These are phyloP conservation scores for Drosophila neoperkinsi DNA, from an alignment of 2,888 invertebrate species.

Conservation along the genomic window DNA sequence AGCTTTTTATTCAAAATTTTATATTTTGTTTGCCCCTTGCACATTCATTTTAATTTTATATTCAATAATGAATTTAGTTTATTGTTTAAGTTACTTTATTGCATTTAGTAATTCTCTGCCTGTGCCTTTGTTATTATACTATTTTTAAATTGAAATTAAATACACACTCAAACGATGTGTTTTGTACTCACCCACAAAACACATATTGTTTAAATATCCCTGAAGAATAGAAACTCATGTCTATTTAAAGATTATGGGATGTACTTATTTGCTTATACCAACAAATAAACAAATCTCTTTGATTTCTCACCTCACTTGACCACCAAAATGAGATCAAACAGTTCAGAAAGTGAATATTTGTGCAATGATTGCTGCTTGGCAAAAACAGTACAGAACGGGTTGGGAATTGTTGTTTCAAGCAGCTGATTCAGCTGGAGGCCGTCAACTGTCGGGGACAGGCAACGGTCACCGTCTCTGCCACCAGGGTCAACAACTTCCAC, in stretches of 20 bases:
- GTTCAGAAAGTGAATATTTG: slow-evolving; percentile 1
- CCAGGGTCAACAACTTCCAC: slow-evolving; percentile 59
- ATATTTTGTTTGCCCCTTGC: not conserved
- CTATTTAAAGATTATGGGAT: slow-evolving; percentile 14
- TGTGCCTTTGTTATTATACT: not conserved
- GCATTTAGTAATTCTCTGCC: not conserved
- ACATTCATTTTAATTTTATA: not conserved
- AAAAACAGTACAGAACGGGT: slow-evolving; percentile 25
- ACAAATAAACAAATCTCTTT: not conserved
- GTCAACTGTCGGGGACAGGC: slow-evolving; percentile 23
- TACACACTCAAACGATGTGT: not conserved
- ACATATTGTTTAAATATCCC: not conserved
- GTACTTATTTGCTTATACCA: not conserved
- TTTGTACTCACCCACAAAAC: not conserved
- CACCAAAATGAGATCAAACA: slow-evolving; percentile 12
- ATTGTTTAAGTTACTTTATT: not conserved
- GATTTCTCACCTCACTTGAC: not conserved
- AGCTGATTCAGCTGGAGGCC: slow-evolving; percentile 37
- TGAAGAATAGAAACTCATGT: not conserved
- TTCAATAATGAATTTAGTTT: not conserved
- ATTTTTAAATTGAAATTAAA: not conserved
- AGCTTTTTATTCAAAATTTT: not conserved
- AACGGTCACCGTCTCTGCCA: slow-evolving; percentile 2
- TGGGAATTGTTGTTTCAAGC: slow-evolving; percentile 14
- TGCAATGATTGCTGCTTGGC: slow-evolving; percentile 6